Conservation (phyloP, 2,113 vertebrate species). For the Dunckerocampus dactyliophorus region DNA sequence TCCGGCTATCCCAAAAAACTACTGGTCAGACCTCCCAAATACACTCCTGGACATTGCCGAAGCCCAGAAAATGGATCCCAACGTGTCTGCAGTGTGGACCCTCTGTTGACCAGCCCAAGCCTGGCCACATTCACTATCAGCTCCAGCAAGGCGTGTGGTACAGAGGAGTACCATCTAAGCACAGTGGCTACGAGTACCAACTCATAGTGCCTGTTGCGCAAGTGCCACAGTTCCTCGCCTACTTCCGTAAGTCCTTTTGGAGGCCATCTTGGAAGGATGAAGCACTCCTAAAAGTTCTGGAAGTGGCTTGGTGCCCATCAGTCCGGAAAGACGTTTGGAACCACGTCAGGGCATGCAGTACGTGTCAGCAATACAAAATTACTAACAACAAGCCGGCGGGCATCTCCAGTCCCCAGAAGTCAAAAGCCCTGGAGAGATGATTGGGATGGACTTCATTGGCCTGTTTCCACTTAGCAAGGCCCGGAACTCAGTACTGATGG, state of each 20-base stretch:
- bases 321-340: not conserved
- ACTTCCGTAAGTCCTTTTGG: not conserved
- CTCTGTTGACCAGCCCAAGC: not conserved
- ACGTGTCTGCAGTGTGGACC: not conserved
- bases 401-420: not conserved
- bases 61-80: not conserved
- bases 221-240: not conserved
- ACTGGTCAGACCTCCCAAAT: not conserved
- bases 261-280: not conserved
- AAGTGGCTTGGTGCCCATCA: not conserved
- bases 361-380: not conserved
- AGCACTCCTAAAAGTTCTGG: not conserved
- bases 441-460: not conserved
- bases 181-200: not conserved
- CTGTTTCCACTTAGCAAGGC: no score
- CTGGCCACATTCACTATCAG: not conserved
- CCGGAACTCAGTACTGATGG: no score
- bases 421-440: not conserved
- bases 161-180: not conserved
- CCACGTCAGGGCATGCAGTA: not conserved
- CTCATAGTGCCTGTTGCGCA: not conserved
- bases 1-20: not conserved
- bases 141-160: not conserved
- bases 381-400: not conserved
- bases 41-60: not conserved